Base-by-base conservation (phyloP, 2,113 vertebrate genomes). In the Orientallactaga bullata region DNA sequence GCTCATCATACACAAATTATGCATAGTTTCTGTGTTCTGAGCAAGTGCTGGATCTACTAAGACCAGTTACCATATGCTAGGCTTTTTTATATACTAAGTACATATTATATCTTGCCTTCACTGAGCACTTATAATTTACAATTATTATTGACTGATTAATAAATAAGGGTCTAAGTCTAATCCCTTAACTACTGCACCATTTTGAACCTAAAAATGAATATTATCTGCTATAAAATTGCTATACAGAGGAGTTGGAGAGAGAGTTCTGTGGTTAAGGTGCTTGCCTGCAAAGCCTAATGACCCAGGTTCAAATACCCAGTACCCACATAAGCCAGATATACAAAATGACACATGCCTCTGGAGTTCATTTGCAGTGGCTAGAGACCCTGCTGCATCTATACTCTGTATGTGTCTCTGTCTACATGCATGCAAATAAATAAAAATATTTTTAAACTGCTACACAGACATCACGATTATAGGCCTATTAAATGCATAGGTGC, bases 191-290 rank as follows among this genome's bases (percentile, higher is more conserved):
- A 65, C 51, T 74, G 71, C 65, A 23, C 18, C 81, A 94, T 11
- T 92, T 86, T 68, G 77, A 83, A 85, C 61, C 60, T 63, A 91
- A 85, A 93, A 91, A 47, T 37, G 15, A 80, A 1, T 20, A 91
- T 66, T 66, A 69, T 32, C 12, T 73, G 35, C 66, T 87, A 8
- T 85, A 95, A 88, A 84, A 55, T 78, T 84, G 90, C 74, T 68
- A 65, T 18, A 13, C 20, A 65, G 51, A 87, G n/a, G n/a, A n/a
- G n/a, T 63, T 23, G 23, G 61, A 63, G 23, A 63, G 23, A 63
- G 2, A 47, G 42, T 47, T 47, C 42, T 6, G 42, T 47, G 8
- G 42, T 47, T 47, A 47, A 47, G 42, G 42, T 47, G 42, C 42
- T 47, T 47, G 5, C 42, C 42, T 47, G 42, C 42, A 47, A 47